Percentiles rank a stretch among this genome's conserved stretches.
These are phyloP conservation scores for Stegastes partitus DNA, from an alignment of 2,113 vertebrate genomes.

Conservation along the genomic window DNA sequence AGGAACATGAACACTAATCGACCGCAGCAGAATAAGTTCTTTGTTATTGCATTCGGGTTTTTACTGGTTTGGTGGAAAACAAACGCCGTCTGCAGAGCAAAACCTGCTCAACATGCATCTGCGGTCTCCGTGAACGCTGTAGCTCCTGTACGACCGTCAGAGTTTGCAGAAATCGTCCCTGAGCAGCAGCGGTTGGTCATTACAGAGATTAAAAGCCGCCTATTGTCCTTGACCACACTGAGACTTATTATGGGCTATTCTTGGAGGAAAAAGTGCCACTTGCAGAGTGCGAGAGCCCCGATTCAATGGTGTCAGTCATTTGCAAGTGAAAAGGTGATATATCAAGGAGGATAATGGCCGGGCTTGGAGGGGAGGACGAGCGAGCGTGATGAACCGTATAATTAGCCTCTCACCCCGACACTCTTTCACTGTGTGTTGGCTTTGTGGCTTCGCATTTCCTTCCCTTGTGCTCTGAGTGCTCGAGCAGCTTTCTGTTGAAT, in stretches of 20 bases:
- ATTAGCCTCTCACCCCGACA: slow-evolving; percentile 28
- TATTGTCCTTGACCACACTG: slow-evolving; percentile 50
- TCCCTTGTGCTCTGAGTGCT: background rate
- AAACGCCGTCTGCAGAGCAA: too few species aligned
- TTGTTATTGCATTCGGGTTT: too few species aligned
- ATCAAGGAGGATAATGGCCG: slow-evolving; percentile 57
- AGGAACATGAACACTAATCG: too few species aligned
- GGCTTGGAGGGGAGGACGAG: slow-evolving; percentile 18
- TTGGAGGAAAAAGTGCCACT: slow-evolving; percentile 55
- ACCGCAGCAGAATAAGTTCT: too few species aligned
- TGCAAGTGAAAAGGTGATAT: slow-evolving; percentile 54
- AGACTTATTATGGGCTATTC: slow-evolving; percentile 48
- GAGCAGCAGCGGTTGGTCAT: slow-evolving; percentile 16
- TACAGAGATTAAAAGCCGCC: slow-evolving; percentile 33
- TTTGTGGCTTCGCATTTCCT: background rate
- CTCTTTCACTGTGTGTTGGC: too few species aligned
- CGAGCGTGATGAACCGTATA: slow-evolving; percentile 36
- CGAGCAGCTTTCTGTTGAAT: too few species aligned
- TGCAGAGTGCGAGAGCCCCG: slow-evolving; percentile 14
- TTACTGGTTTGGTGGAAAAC: too few species aligned
- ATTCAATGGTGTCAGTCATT: slow-evolving; percentile 62
- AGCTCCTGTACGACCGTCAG: background rate
- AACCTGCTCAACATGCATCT: too few species aligned
- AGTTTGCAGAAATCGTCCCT: slow-evolving; percentile 5
- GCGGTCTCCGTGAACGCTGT: background rate